Conservation (phyloP, 2,888 invertebrate genomes). For the Campopleginae sp. region DNA sequence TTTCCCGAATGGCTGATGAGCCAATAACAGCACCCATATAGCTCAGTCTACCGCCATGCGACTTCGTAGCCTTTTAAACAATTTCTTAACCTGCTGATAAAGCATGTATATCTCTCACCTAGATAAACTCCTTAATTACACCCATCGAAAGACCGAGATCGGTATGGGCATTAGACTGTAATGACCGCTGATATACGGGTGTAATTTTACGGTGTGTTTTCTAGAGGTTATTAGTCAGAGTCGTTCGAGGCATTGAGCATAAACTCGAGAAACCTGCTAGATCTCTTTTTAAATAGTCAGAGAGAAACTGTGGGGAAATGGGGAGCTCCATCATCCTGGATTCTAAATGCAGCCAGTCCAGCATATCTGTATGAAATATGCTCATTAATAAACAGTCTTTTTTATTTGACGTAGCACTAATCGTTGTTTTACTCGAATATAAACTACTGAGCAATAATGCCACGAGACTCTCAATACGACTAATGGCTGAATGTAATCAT, state of each 20-base stretch:
- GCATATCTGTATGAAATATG: neutral
- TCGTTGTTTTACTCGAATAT: conserved; percentile 28
- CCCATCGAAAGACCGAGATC: neutral
- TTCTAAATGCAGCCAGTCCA: neutral
- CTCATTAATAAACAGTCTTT: conserved; percentile 12
- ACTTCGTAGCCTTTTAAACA: neutral
- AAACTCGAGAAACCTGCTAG: neutral
- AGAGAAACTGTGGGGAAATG: conserved; percentile 15
- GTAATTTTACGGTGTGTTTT: conserved; percentile 29
- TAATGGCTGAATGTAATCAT: conserved; percentile 50
- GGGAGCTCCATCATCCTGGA: conserved; percentile 5
- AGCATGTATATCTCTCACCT: conserved; percentile 1
- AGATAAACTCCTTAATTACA: conserved; percentile 32
- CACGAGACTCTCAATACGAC: conserved; percentile 38
- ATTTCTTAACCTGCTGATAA: neutral
- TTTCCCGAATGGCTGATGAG: neutral
- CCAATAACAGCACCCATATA: neutral
- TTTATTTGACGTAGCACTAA: conserved; percentile 21
- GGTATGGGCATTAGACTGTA: conserved; percentile 5
- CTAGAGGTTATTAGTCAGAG: conserved; percentile 7
- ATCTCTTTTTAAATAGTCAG: conserved; percentile 6
- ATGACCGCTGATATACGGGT: conserved; percentile 9
- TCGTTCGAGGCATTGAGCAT: neutral
- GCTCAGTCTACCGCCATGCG: neutral
- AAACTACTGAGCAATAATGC: conserved; percentile 25